A percentile compares a stretch with the other conserved stretches of the same genome.
Evolutionary conservation across 1,140 invertebrate species (phyloP).

Genomic region (Asobara japonica): DNA sequence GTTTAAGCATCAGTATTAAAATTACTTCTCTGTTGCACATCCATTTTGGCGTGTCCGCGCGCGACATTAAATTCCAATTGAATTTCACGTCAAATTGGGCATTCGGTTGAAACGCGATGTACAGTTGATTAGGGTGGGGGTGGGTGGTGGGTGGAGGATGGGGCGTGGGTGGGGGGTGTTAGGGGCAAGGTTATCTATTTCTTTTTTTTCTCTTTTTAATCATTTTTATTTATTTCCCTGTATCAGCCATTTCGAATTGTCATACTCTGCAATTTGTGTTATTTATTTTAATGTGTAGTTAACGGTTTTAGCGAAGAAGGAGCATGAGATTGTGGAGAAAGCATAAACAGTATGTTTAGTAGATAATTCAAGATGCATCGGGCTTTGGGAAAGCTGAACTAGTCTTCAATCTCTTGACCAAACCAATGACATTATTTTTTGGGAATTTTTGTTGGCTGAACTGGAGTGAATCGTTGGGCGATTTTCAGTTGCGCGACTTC

Average conservation of each 20-base stretch:
- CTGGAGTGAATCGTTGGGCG: too few relatives aligned
- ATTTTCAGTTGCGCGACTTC: too few relatives aligned
- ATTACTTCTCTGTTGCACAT: slow-evolving; percentile 21
- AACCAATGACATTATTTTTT: too few relatives aligned
- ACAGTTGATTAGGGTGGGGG: slow-evolving; percentile 41
- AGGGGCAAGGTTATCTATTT: slow-evolving; percentile 42
- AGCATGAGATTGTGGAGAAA: too few relatives aligned
- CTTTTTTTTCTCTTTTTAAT: slow-evolving; percentile 12
- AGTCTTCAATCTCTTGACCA: too few relatives aligned
- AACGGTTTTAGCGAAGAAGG: too few relatives aligned
- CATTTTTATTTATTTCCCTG: slow-evolving; percentile 20
- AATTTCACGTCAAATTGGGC: slow-evolving; percentile 46
- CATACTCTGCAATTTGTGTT: slow-evolving; percentile 7
- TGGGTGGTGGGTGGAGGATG: background rate
- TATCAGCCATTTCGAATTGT: slow-evolving; percentile 10
- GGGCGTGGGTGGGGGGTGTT: background rate
- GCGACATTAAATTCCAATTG: slow-evolving; percentile 53
- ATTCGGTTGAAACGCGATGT: slow-evolving; percentile 39
- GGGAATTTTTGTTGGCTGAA: too few relatives aligned
- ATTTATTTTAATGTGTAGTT: background rate
- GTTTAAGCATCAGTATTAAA: slow-evolving; percentile 15
- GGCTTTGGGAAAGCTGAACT: too few relatives aligned
- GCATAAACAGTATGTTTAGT: too few relatives aligned
- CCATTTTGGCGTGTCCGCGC: slow-evolving; percentile 38
- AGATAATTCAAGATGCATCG: too few relatives aligned